Base-by-base conservation (phyloP, 2,888 invertebrate genomes). In the Xestia sexstrigata region DNA sequence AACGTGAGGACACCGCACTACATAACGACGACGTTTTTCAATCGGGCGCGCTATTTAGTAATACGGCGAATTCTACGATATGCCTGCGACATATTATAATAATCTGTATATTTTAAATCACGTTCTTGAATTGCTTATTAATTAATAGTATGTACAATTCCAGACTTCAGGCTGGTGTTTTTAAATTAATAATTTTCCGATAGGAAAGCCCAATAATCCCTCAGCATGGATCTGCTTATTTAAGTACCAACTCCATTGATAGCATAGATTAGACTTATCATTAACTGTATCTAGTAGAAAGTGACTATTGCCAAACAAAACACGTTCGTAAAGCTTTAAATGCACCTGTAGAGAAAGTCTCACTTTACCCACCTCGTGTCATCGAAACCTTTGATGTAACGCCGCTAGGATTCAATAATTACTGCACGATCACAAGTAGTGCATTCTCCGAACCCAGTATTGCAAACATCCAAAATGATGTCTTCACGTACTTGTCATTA, bases 271-370 rank as follows among this genome's bases (percentile, higher is more conserved):
- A 70, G 55, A n/a, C 6, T 39, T 45, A 45, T 20, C 23, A 26
- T 30, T 11, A 63, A 52, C 35, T 15, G 9, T n/a, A 55, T 47
- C 11, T 20, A 62, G 3, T 75, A 82, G 78, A 81, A 82, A 82
- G 26, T n/a, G 55, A 55, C 73, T 68, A 69, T 83, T 74, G 60
- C 62, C 20, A 83, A 77, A 83, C 81, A 63, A 71, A 68, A 71
- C 81, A 83, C 62, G 76, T 26, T n/a, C 35, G 15, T 42, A n/a
- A 69, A 72, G 45, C n/a, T 68, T 45, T 45, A 71, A 82, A 15
- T 68, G 77, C 83, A 83, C 76, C 83, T 80, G 83, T n/a, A 39
- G 77, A 17, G 81, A 83, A 83, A 83, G 81, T 71, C 52, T 58
- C 71, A 58, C 23, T 80, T 49, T 70, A 35, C 78, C 47, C 62